Conservation (phyloP, 2,888 invertebrate species). For the Conchocele bisecta region DNA sequence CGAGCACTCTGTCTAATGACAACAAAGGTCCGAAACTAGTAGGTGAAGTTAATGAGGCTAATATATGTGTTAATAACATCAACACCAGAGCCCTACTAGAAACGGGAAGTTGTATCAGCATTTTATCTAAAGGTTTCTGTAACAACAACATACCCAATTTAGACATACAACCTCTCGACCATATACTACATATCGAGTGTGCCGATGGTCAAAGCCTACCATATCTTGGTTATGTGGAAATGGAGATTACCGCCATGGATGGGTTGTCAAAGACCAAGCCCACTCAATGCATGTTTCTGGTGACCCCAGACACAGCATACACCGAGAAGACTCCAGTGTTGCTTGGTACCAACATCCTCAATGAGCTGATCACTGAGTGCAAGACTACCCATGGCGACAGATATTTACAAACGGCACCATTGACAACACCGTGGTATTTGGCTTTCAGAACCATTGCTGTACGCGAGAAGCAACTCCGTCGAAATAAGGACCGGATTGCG, state of each 20-base stretch:
- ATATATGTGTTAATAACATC: neutral
- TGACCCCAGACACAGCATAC: conserved; percentile 39
- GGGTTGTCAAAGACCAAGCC: conserved; percentile 12
- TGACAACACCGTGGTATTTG: conserved; percentile 42
- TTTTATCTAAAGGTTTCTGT: conserved; percentile 29
- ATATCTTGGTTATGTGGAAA: conserved; percentile 39
- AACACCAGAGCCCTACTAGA: conserved; percentile 20
- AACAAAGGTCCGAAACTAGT: conserved; percentile 16
- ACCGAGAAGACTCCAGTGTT: conserved; percentile 31
- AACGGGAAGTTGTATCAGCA: conserved; percentile 31
- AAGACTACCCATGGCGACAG: conserved; percentile 29
- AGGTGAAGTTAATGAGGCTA: conserved; percentile 22
- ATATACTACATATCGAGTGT: conserved; percentile 46
- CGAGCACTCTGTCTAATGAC: neutral
- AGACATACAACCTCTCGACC: conserved; percentile 16
- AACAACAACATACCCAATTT: conserved; percentile 9
- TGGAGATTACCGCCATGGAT: neutral
- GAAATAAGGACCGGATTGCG: conserved; percentile 15
- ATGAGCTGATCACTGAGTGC: conserved; percentile 16
- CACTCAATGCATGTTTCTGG: conserved; percentile 14
- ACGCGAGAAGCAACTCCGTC: conserved; percentile 10
- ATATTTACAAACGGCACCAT: conserved; percentile 32
- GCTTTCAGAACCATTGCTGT: conserved; percentile 10
- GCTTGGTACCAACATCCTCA: conserved; percentile 45
- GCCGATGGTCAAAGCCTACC: conserved; percentile 48